Evolutionary conservation across 1,140 invertebrate species (phyloP), one percentile per base, ranked within the genome.

Genomic region (Cydia pomonella): DNA sequence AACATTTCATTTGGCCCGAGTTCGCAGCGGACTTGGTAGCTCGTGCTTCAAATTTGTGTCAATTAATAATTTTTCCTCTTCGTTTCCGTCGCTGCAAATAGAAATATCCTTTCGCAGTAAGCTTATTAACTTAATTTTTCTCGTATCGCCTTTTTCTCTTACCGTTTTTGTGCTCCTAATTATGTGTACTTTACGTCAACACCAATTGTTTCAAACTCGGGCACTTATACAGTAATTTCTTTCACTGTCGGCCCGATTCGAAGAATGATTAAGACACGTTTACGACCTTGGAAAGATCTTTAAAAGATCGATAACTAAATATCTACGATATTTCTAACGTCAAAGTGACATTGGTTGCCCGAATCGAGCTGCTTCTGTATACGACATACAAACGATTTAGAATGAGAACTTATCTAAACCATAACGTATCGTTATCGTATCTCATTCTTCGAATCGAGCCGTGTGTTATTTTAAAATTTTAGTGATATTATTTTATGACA

Each of bases 1-100:
- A 89, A 89, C 88, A 86, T 87, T 89, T 88, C 84, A 87, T 87
- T 87, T 84, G 80, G 80, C 73, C 77, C 63, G 78, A 79, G 80
- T 75, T 63, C 79, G 76, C 77, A 73, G 76, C 76, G 41, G 50
- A 76, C 63, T 73, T 76, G 73, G 41, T 80, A 64, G 84, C 80
- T 80, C 73, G 74, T 72, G 79, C 79, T 87, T 83, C 79, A 82
- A 87, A 87, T 83, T 86, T 80, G 79, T 84, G 79, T 85, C 86
- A 86, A 83, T 87, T 87, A 82, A 85, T 82, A 84, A 82, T 85
- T 76, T 73, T 69, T 71, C 62, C 62, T 77, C 72, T 75, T 29
- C 75, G 76, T 84, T 85, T 78, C 73, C 75, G 72, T 53, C 78
- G 73, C 73, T 77, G 72, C 73, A 82, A 77, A 77, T 78, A 80